Evolutionary conservation across 2,888 invertebrate species (phyloP).

Genomic region (Drosophila formosana): DNA sequence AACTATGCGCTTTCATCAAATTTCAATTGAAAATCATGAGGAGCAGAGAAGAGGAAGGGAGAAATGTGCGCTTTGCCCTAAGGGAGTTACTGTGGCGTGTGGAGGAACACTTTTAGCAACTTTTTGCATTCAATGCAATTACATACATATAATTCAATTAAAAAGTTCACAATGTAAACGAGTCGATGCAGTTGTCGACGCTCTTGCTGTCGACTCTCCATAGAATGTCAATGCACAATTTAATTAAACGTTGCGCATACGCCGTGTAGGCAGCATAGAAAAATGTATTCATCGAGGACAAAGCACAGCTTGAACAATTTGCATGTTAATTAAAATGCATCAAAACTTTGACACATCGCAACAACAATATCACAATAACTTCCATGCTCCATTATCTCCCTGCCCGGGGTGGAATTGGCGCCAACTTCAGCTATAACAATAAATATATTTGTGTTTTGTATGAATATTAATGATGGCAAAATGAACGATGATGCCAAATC

Average conservation of each 20-base stretch:
- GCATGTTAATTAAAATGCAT: constrained; percentile 57
- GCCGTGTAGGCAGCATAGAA: constrained; percentile 27
- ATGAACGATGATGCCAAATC: constrained; percentile 6
- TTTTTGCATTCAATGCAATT: constrained; percentile 53
- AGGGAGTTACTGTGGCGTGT: constrained; percentile 4
- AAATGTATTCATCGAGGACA: constrained; percentile 14
- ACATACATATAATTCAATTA: constrained; percentile 65
- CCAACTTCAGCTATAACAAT: constrained; percentile 16
- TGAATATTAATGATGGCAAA: constrained; percentile 59
- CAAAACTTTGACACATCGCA: constrained; percentile 47
- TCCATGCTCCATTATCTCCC: not conserved
- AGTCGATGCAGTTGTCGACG: not conserved
- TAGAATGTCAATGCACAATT: constrained; percentile 61
- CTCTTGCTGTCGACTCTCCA: not conserved
- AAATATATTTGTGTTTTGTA: constrained; percentile 35
- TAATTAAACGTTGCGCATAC: constrained; percentile 67
- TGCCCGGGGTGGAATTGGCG: not conserved
- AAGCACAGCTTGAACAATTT: constrained; percentile 40
- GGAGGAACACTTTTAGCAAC: constrained; percentile 38
- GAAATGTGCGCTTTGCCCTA: not conserved
- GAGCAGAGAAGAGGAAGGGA: not conserved
- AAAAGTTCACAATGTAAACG: constrained; percentile 62
- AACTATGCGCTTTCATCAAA: constrained; percentile 39
- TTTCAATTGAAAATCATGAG: constrained; percentile 29
- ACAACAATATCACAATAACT: constrained; percentile 6